These are phyloP conservation scores for Cataglyphis albicans DNA, from an alignment of 2,888 invertebrate genomes.

Conservation along the genomic window DNA sequence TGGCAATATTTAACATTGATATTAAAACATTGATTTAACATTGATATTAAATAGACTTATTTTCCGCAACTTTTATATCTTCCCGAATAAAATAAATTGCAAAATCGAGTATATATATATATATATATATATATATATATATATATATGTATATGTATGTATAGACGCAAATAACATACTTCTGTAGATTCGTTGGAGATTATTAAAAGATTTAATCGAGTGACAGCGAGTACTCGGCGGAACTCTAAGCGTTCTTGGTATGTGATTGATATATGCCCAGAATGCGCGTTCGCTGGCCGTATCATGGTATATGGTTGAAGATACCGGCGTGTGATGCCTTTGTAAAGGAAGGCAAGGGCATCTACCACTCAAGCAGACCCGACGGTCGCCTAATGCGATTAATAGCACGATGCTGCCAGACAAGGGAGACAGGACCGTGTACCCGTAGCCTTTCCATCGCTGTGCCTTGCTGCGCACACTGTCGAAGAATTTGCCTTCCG, in stretches of 20 bases:
- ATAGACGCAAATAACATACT: background rate
- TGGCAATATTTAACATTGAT: background rate
- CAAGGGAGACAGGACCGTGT: conserved; percentile 70
- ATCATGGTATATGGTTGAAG: conserved; percentile 60
- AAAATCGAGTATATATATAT: background rate
- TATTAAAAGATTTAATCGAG: conserved; percentile 57
- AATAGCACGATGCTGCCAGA: conserved; percentile 77
- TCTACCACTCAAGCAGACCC: conserved; percentile 76
- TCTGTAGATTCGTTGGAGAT: background rate
- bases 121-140: background rate
- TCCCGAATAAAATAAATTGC: background rate
- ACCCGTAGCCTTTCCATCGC: conserved; percentile 57
- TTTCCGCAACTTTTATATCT: background rate
- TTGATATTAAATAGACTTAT: background rate
- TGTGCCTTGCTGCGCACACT: conserved; percentile 53
- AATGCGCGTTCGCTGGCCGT: conserved; percentile 56
- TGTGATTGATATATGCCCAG: conserved; percentile 53
- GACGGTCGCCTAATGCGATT: conserved; percentile 82
- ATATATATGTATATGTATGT: background rate
- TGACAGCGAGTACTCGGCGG: conserved; percentile 41
- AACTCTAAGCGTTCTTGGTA: conserved; percentile 55
- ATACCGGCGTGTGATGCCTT: conserved; percentile 62
- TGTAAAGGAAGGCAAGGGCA: conserved; percentile 69
- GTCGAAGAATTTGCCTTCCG: conserved; percentile 77
- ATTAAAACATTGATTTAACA: background rate